Evolutionary conservation across 2,888 invertebrate species (phyloP).

Genomic region (Fissipunctia ypsillon): DNA sequence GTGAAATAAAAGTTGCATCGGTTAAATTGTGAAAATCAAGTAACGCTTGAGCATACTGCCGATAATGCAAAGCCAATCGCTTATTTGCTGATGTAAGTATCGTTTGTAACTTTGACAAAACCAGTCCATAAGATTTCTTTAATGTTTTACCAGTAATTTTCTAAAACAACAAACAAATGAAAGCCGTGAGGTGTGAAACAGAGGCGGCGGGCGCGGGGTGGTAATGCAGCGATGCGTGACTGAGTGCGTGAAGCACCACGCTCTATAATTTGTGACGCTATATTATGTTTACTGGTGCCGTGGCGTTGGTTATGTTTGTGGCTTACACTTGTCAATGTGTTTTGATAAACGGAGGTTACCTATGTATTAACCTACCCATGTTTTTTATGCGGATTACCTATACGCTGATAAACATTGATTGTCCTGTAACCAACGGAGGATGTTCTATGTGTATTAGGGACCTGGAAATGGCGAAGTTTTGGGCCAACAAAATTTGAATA

Average conservation of each 20-base stretch:
- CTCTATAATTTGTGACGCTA: conserved; percentile 54
- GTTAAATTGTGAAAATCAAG: background rate
- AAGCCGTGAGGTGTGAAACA: conserved; percentile 43
- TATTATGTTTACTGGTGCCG: conserved; percentile 5
- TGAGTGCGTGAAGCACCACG: conserved; percentile 39
- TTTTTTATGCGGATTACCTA: background rate
- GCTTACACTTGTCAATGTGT: conserved; percentile 13
- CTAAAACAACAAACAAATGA: conserved; percentile 51
- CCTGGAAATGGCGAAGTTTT: too few species aligned
- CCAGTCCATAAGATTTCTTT: background rate
- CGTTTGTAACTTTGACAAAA: background rate
- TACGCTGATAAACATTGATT: background rate
- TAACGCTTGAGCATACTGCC: background rate
- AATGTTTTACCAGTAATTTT: conserved; percentile 11
- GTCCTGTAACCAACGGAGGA: too few species aligned
- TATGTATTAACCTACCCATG: background rate
- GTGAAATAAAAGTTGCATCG: background rate
- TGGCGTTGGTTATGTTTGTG: background rate
- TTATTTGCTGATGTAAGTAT: background rate
- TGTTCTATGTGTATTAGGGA: too few species aligned
- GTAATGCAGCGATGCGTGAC: conserved; percentile 37
- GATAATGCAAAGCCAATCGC: background rate
- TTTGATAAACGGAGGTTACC: background rate
- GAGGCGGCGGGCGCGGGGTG: conserved; percentile 34
- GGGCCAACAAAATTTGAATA: too few species aligned